Evolutionary conservation across 1,140 invertebrate species (phyloP), one percentile per base, ranked within the genome.

Genomic region (Cydia pomonella): DNA sequence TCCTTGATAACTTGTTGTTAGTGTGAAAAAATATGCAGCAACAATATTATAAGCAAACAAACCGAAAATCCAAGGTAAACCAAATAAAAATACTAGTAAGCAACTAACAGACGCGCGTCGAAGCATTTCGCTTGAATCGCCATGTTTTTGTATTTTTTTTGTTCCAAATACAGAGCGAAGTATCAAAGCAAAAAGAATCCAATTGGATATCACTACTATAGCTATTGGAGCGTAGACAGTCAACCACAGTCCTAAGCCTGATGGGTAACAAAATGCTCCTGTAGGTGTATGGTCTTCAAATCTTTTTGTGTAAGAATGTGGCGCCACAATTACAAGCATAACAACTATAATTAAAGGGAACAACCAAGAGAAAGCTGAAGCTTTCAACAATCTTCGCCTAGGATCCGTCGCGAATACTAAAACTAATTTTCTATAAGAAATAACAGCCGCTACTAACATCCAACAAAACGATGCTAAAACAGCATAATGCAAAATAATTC

Each of bases 1-100:
- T 18, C 91, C 91, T 84, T 92, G 91, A n/a, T 89, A 73, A 4
- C 87, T 87, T 0, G 83, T 87, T 12, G 86, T 90, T n/a, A 91
- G 66, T 53, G 87, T 90, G 72, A 92, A 92, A 25, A 92, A 71
- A 77, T 88, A 89, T 7, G 82, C 77, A 66, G 85, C 83, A 1
- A 85, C 64, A n/a, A 86, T 73, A 59, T 81, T 76, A 16, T 72
- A 78, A 0, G 80, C 78, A 13, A 88, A 75, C 23, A 89, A 41
- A 3, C 85, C 87, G 75, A 88, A 88, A 33, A 85, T 53, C 87
- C 87, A 89, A 3, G 85, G 82, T 18, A 89, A 75, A 25, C 87
- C 87, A 38, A 88, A 84, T n/a, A 89, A 66, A 77, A 85, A 89
- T 50, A 88, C 86, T 4, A 89, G 76, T 1, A 89, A 53, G 53